Evolutionary conservation across 2,888 invertebrate genomes (phyloP).

Genomic region (Dynastes maya): DNA sequence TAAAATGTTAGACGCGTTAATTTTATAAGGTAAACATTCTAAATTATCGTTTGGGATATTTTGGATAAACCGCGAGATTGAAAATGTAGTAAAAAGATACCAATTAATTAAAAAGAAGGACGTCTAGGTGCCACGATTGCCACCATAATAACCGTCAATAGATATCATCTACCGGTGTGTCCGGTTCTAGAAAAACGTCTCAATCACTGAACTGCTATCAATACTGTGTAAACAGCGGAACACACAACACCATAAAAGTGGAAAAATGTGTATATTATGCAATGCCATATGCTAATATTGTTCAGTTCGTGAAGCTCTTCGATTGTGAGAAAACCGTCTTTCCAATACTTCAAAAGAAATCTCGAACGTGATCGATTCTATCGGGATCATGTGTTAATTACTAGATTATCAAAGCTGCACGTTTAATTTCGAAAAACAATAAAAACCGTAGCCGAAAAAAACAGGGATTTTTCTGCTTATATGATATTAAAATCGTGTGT

Average conservation of each 20-base stretch:
- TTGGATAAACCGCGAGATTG: neutral
- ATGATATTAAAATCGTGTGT: neutral
- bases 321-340: slow-evolving; percentile 14
- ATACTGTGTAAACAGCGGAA: neutral
- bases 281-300: slow-evolving; percentile 19
- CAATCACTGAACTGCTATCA: too few relatives aligned
- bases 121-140: neutral
- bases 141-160: too few relatives aligned
- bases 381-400: neutral
- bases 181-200: slow-evolving; percentile 15
- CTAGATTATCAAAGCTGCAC: neutral
- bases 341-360: neutral
- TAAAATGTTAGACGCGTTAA: too few relatives aligned
- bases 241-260: slow-evolving; percentile 8
- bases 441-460: neutral
- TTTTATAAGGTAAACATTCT: too few relatives aligned
- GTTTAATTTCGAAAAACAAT: neutral
- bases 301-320: slow-evolving; percentile 35
- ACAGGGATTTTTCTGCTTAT: neutral
- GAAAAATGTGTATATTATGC: slow-evolving; percentile 36
- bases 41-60: too few relatives aligned
- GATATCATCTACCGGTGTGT: slow-evolving; percentile 3
- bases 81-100: neutral
- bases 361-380: neutral
- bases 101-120: neutral